Base-by-base conservation (phyloP, 2,888 invertebrate genomes). In the Heliconius cydno region DNA sequence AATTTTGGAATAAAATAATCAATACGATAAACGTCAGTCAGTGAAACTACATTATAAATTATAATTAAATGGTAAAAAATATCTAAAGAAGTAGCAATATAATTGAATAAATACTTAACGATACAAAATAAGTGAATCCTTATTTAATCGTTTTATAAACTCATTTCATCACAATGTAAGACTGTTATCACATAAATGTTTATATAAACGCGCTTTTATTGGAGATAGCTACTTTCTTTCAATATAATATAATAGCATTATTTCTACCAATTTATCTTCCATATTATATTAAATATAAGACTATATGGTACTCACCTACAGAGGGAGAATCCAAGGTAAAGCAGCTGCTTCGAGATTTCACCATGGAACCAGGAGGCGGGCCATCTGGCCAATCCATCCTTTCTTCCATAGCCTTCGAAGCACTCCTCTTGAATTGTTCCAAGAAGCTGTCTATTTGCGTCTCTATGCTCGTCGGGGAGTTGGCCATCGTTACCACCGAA, bases 361-460 rank as follows among this genome's bases (percentile, higher is more conserved):
- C 94, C 79, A 95, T 92, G 67, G 91, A 88, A 78, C 92, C 92
- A 80, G 94, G 92, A 71, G 93, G 92, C n/a, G 92, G 87, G 81
- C 93, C 92, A 86, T 95, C 94, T 79, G 94, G 92, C 95, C 95
- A 95, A 84, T 95, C 95, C 89, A 94, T 94, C 79, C 92, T 89
- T 83, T 96, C 96, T 85, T 97, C 97, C 96, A 97, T 97, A 80
- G 97, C 97, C 88, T 96, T 97, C 79, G 97, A 97, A 85, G 97
- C 97, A 94, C 97, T 97, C 84, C 96, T 96, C 90, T 97, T 97
- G 90, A 97, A 97, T 90, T 97, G 97, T 95, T 97, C 97, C 91
- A 97, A 93, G 95, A 97, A 97, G 94, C 96, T 97, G 96, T 97
- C 97, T 95, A 97, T 97, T 95, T 97, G 97, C 87, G 96, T 97